Evolutionary conservation across 2,888 invertebrate genomes (phyloP), one percentile per base, ranked within the genome.

Genomic region (Leptinotarsa rubiginosa): DNA sequence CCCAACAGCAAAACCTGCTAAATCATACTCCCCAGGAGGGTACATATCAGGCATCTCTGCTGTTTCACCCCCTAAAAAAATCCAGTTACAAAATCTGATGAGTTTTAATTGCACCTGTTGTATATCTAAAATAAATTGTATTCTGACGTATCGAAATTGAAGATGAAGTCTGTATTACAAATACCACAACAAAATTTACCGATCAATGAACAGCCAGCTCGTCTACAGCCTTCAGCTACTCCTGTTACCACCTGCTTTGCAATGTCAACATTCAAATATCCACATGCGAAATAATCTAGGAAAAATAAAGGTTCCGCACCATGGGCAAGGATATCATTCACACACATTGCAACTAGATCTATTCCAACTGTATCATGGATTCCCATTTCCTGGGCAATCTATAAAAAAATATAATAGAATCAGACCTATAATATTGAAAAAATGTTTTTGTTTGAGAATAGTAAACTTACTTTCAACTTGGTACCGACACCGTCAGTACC

Each of bases 41-140:
- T 99, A 99, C 89, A 99, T 94, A 1, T 96, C 94, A 0, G 99
- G 98, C 97, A 98, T 97, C 89, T 98, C 98, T 0, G 98, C 98
- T 1, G 98, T 98, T 89, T 99, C 98, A 0, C 98, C 98, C 76
- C 93, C 94, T 97, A 81, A 0, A 85, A 83, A 78, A 67, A 50
- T 20, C 7, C 18, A 65, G 10, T 12, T 20, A 20, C 10, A n/a
- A n/a, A n/a, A 50, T 50, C 50, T 5, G 16, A 50, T 15, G 15
- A 50, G 0, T n/a, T 50, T 16, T 3, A 50, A 50, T 50, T 16
- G 13, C 50, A 50, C 5, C 0, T 16, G 15, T 50, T 16, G 15
- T 16, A 50, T 50, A n/a, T 50, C 15, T 5, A 50, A 13, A 15
- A 50, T n/a, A 50, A 41, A 41, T 41, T 41, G 0, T 41, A 41